These are phyloP conservation scores for Eupithecia subumbrata DNA, from an alignment of 2,888 invertebrate genomes.

Conservation along the genomic window DNA sequence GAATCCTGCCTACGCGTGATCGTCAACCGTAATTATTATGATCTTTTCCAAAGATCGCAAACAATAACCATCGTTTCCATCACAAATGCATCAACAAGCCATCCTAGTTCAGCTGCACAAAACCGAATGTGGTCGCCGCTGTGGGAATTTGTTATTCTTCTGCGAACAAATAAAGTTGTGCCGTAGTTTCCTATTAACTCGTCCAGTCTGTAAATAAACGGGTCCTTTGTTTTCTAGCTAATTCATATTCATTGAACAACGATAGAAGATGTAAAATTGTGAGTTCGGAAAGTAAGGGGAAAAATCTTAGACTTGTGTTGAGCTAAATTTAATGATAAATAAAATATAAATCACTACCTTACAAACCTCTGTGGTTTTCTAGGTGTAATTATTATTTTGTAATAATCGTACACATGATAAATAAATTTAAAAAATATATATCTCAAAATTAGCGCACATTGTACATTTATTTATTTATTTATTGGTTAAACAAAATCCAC, in stretches of 20 bases:
- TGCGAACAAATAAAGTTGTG: constrained; percentile 56
- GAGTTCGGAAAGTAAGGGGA: neutral
- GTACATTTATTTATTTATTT: no score
- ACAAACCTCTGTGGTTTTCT: no score
- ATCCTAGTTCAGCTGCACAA: constrained; percentile 23
- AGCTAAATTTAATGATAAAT: neutral
- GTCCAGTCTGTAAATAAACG: constrained; percentile 42
- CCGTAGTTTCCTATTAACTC: constrained; percentile 43
- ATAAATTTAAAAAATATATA: no score
- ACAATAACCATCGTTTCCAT: neutral
- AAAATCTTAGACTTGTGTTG: neutral
- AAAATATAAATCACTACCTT: no score
- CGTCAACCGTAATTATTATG: neutral
- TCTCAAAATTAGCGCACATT: no score
- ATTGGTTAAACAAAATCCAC: no score
- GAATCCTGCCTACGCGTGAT: neutral
- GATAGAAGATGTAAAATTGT: neutral
- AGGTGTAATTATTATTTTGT: no score
- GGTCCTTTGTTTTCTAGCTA: constrained; percentile 34
- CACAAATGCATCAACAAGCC: constrained; percentile 18
- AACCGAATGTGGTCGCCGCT: constrained; percentile 47
- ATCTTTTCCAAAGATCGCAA: neutral
- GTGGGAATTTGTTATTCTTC: constrained; percentile 63
- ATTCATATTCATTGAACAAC: constrained; percentile 41
- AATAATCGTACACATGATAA: no score